Percentiles rank a stretch among this genome's conserved stretches.
These are phyloP conservation scores for Oreochromis spilurus DNA, from an alignment of 2,113 vertebrate genomes.

Conservation along the genomic window DNA sequence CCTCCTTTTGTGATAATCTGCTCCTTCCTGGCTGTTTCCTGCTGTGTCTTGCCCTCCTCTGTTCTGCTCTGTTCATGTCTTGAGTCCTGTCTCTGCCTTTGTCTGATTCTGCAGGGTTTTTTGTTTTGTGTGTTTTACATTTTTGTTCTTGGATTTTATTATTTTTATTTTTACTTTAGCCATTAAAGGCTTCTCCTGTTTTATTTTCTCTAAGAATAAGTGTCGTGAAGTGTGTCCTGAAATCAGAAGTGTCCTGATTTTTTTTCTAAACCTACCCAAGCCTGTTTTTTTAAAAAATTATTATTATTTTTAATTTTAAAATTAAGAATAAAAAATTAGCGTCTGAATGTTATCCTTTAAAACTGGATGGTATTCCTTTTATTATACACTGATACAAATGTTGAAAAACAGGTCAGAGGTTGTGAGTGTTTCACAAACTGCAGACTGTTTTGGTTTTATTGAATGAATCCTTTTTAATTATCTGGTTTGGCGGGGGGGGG, in stretches of 20 bases:
- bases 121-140: background rate
- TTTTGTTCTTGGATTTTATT: background rate
- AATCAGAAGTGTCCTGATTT: background rate
- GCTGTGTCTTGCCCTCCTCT: background rate
- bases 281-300: background rate
- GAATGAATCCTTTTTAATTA: background rate
- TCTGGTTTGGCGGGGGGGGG: background rate
- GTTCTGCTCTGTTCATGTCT: background rate
- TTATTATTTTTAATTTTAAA: background rate
- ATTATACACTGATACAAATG: background rate
- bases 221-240: background rate
- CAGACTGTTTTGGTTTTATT: background rate
- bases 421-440: background rate
- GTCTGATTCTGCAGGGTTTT: background rate
- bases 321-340: background rate
- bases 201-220: background rate
- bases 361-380: background rate
- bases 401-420: background rate
- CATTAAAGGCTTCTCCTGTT: background rate
- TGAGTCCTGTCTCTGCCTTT: background rate
- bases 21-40: background rate
- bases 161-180: background rate
- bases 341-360: background rate
- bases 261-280: background rate
- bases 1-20: background rate